Evolutionary conservation across 2,888 invertebrate genomes (phyloP), one percentile per base, ranked within the genome.

Genomic region (Habrosyne pyritoides): DNA sequence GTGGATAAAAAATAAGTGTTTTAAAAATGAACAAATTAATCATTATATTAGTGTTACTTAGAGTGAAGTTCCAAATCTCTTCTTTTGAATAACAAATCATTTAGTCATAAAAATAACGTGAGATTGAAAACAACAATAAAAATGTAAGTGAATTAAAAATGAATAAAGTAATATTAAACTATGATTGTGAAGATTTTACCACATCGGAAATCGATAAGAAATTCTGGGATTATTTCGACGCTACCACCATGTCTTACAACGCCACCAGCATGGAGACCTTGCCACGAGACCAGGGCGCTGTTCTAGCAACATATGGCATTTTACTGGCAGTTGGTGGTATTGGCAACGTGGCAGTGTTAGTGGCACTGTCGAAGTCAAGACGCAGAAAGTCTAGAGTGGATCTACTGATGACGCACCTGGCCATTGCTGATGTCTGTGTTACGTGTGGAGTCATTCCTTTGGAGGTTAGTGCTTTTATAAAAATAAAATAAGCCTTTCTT

Each of bases 381-480:
- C 93, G 95, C 21, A 86, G 95, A 61, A 95, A 95, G 76, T 95
- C 95, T 0, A 86, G 96, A 26, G 95, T 97, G n/a, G 96, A 96
- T 58, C 78, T 97, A 62, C 94, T 97, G 90, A 96, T 97, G 81
- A 94, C 96, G 53, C 96, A 97, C 77, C 87, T 97, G 53, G 95
- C 96, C 0, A 88, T 96, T 0, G 97, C 97, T 1, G 97, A 97
- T 83, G 93, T 97, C 6, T 94, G 96, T 52, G 97, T 97, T 24
- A 96, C 97, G 0, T 96, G 97, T 75, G 93, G 97, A 52, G 96
- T 96, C 86, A 96, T 97, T 63, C 96, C 96, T 0, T 77, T 95
- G 10, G 95, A 96, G 94, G 95, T 94, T 75, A n/a, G n/a, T 30
- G 12, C n/a, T n/a, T n/a, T n/a, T n/a, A n/a, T 50, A 47, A 50